Conservation (phyloP, 2,888 invertebrate genomes). For the Leistus spinibarbis region DNA sequence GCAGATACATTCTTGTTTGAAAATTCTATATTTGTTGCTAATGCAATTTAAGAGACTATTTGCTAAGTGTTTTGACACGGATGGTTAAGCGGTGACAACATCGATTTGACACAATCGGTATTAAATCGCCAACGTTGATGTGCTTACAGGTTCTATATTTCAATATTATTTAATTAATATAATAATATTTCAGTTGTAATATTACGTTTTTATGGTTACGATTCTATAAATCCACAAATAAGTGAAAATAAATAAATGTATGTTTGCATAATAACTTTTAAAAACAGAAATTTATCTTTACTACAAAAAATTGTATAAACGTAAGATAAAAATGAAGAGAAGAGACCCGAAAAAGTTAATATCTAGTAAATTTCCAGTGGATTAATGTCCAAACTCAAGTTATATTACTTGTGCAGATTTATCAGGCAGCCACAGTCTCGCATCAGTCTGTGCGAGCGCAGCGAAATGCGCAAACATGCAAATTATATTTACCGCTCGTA, state of each 20-base stretch:
- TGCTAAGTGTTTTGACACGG: no score
- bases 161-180: no score
- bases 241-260: not conserved
- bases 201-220: no score
- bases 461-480: constrained; percentile 26
- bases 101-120: no score
- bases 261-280: not conserved
- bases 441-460: not conserved
- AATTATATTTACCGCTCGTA: constrained; percentile 30
- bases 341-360: not conserved
- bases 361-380: constrained; percentile 4
- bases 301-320: not conserved
- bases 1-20: no score
- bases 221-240: no score
- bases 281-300: not conserved
- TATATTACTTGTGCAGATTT: not conserved
- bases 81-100: no score
- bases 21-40: no score
- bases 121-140: no score
- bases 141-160: no score
- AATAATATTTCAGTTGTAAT: no score
- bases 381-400: not conserved
- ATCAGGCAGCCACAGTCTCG: not conserved
- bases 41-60: no score
- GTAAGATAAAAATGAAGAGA: not conserved